Conservation (phyloP, 2,797 vertebrate species). For the Podarcis lilfordi region DNA sequence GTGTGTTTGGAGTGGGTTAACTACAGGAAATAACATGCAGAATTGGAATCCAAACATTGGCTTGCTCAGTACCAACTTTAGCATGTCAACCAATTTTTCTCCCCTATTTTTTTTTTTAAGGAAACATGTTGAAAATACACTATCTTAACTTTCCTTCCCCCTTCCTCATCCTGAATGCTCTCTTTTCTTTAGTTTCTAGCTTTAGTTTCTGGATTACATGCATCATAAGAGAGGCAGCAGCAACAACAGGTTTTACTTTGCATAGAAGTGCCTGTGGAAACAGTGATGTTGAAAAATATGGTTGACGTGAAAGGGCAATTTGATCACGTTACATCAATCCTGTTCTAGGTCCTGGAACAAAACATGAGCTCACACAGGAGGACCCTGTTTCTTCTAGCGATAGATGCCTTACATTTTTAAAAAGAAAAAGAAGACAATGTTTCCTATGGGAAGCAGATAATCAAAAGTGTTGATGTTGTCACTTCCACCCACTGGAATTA, state of each 20-base stretch:
- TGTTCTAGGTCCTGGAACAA: slow-evolving; percentile 6
- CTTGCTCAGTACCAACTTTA: not conserved
- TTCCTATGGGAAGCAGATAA: slow-evolving; percentile 37
- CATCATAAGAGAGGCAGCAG: slow-evolving; percentile 29
- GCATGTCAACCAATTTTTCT: not conserved
- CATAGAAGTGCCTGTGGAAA: slow-evolving; percentile 43
- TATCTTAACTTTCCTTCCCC: slow-evolving; percentile 4
- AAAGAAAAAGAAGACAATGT: slow-evolving; percentile 11
- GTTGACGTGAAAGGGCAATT: slow-evolving; percentile 23
- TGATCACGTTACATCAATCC: slow-evolving; percentile 10
- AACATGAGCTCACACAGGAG: not conserved
- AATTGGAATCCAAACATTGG: not conserved
- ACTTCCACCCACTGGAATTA: slow-evolving; percentile 43
- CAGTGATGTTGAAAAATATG: slow-evolving; percentile 17
- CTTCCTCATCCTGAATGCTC: slow-evolving; percentile 14
- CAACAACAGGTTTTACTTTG: not conserved
- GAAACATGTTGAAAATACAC: slow-evolving; percentile 13
- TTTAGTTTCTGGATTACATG: slow-evolving; percentile 34
- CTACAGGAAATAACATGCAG: not conserved
- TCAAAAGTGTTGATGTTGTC: slow-evolving; percentile 35
- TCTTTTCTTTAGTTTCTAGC: slow-evolving; percentile 17
- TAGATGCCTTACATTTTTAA: slow-evolving; percentile 21
- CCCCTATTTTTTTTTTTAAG: not conserved
- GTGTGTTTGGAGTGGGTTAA: not conserved
- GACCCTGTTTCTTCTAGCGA: slow-evolving; percentile 14